phyloP scores from a whole-genome alignment of 2,888 invertebrate genomes.

The Cataglyphis rosenhaueri region DNA sequence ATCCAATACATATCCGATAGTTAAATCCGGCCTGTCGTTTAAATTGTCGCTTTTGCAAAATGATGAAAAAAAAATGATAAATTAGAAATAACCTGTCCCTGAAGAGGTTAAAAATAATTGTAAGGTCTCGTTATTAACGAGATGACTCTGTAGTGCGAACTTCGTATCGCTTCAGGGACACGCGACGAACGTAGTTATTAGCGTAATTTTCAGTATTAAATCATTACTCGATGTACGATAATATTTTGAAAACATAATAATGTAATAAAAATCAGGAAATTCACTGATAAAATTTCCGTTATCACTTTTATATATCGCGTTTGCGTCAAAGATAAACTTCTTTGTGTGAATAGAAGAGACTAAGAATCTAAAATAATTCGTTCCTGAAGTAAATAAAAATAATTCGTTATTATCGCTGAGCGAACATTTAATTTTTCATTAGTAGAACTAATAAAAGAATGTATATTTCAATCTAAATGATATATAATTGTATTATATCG shows the following conservation, averaged over 20 bases:
- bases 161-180: constrained; percentile 35
- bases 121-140: constrained; percentile 31
- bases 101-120: constrained; percentile 50
- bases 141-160: constrained; percentile 35
- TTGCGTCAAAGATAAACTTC: not conserved
- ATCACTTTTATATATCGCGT: constrained; percentile 14
- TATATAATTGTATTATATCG: constrained; percentile 1
- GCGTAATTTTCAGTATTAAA: not conserved
- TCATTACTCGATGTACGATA: not conserved
- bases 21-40: not conserved
- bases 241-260: constrained; percentile 14
- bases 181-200: constrained; percentile 24
- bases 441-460: not conserved
- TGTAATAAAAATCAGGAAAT: not conserved
- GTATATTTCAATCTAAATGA: not conserved
- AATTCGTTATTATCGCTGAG: constrained; percentile 9
- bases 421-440: not conserved
- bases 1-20: constrained; percentile 5
- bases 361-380: constrained; percentile 28
- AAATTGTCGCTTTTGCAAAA: not conserved
- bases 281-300: not conserved
- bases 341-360: constrained; percentile 2
- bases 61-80: constrained; percentile 35
- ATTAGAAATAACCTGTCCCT: constrained; percentile 49
- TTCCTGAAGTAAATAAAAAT: constrained; percentile 38